A percentile compares a stretch with the other conserved stretches of the same genome.
Evolutionary conservation across 2,888 invertebrate species (phyloP).

Genomic region (Vanessa cardui): DNA sequence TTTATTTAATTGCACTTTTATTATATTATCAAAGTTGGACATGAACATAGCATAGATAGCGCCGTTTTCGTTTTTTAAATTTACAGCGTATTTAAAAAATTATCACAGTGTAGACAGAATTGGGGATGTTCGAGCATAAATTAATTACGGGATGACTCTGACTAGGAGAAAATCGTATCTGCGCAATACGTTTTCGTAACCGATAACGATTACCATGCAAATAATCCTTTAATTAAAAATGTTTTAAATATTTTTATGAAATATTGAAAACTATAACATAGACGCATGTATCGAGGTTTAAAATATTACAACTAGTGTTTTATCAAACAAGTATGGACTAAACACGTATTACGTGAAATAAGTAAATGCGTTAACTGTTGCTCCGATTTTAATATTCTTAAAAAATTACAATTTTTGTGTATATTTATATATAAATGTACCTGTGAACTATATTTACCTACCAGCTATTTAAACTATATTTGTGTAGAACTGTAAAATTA

Average conservation of each 20-base stretch:
- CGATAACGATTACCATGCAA: too few relatives aligned
- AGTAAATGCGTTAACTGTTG: neutral
- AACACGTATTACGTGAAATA: slow-evolving; percentile 4
- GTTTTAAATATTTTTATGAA: neutral
- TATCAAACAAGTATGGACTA: slow-evolving; percentile 1
- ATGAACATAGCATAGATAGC: too few relatives aligned
- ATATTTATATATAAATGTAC: neutral
- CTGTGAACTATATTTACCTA: neutral
- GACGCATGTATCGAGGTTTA: neutral
- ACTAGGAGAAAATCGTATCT: too few relatives aligned
- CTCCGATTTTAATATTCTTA: neutral
- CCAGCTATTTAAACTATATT: neutral
- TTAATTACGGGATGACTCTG: too few relatives aligned
- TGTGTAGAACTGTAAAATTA: neutral
- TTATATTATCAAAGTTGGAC: too few relatives aligned
- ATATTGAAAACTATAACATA: neutral
- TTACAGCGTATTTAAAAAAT: too few relatives aligned
- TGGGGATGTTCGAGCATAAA: too few relatives aligned
- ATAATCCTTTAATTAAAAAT: too few relatives aligned
- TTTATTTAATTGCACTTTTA: too few relatives aligned
- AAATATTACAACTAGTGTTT: neutral
- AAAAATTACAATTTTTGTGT: neutral
- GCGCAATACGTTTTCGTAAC: too few relatives aligned
- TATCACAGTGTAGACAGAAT: too few relatives aligned
- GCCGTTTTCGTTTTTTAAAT: too few relatives aligned